Evolutionary conservation across 2,888 invertebrate genomes (phyloP), one percentile per base, ranked within the genome.

Genomic region (Platypus cylindrus): DNA sequence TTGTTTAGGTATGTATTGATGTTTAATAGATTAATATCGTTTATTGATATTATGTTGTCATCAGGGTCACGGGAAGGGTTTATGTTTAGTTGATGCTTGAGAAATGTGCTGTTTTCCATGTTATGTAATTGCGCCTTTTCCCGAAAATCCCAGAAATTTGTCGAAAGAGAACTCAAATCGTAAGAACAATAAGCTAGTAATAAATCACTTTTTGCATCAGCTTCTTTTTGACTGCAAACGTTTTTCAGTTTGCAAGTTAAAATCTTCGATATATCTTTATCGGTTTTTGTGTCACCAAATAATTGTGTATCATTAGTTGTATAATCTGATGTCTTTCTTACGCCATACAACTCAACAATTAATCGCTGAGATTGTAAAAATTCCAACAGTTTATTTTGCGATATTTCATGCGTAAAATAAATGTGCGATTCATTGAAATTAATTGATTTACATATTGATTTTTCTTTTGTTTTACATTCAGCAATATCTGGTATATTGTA

Each of bases 91-190:
- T n/a, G n/a, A n/a, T n/a, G n/a, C n/a, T n/a, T 12, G 2, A 15
- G 9, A 17, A 9, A 13, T 18, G 14, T 36, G 5, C 17, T 17
- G 22, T 31, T 24, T 13, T 36, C 38, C 78, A 51, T 78, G 75
- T 41, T 78, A 76, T 48, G 73, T 73, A 41, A 67, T 73, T 48
- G 76, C 75, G 58, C 80, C 75, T 46, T 80, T 78, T 45, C 76
- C 75, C 37, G 78, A 78, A 46, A 51, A 17, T 44, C 43, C 50
- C 51, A 50, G 13, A 49, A 32, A 24, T 51, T 48, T 15, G 41
- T 42, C 11, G 50, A 25, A 15, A 51, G 37, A 2, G 49, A 49
- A 37, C 50, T 51, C 4, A 51, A 31, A 37, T 51, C 48, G 28
- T 38, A 51, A 5, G 39, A 38, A 16, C 45, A 43, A 9, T 50